Evolutionary conservation across 2,113 vertebrate genomes (phyloP).

Genomic region (Lepus europaeus): DNA sequence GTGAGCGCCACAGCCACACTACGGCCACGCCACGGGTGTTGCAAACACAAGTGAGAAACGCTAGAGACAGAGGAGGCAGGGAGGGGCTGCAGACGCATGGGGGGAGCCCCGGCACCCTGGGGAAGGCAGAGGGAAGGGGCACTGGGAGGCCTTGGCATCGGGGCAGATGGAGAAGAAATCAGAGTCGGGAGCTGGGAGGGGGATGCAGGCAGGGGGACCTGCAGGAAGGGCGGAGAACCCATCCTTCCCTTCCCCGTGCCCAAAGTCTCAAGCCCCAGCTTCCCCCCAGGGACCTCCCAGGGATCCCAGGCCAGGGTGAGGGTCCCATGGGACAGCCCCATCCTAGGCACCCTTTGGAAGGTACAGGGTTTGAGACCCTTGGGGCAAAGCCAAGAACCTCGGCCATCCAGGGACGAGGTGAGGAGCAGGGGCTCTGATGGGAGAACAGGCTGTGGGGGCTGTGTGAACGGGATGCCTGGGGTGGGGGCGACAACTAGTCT

Average conservation of each 20-base stretch:
- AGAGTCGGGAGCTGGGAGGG: neutral
- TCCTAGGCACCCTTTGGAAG: neutral
- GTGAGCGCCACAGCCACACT: neutral
- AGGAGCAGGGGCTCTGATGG: neutral
- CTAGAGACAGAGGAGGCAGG: neutral
- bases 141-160: neutral
- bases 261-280: too few species aligned
- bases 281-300: neutral
- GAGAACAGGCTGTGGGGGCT: neutral
- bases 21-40: neutral
- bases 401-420: neutral
- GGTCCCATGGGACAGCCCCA: neutral
- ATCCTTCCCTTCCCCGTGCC: too few species aligned
- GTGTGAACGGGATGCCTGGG: too few species aligned
- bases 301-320: neutral
- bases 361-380: neutral
- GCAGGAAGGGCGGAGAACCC: neutral
- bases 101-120: neutral
- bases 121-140: too few species aligned
- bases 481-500: too few species aligned
- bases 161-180: too few species aligned
- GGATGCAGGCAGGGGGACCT: neutral
- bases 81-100: neutral
- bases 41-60: neutral
- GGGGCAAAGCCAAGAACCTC: neutral